A percentile compares a stretch with the other conserved stretches of the same genome.
phyloP scores from a whole-genome alignment of 1,140 invertebrate genomes.

The Pristionchus pacificus region DNA sequence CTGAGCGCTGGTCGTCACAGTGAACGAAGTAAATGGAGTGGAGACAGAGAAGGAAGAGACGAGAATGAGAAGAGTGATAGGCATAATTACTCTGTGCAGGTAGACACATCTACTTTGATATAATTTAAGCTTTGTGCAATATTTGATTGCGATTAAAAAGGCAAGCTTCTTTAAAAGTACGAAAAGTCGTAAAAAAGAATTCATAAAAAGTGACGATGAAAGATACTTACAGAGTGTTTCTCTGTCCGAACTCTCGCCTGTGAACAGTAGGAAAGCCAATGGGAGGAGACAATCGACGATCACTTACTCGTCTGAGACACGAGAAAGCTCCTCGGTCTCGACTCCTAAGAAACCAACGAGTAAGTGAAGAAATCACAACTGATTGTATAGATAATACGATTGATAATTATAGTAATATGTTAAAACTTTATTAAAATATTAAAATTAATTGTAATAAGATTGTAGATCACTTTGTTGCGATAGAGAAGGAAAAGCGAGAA shows the following conservation, averaged over 20 bases:
- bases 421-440: background rate
- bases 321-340: background rate
- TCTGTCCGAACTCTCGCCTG: background rate
- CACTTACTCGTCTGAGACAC: background rate
- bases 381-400: background rate
- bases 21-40: background rate
- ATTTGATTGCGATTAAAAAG: too few species aligned
- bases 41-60: background rate
- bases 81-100: background rate
- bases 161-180: too few species aligned
- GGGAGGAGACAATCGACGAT: background rate
- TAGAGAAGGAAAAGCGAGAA: too few species aligned
- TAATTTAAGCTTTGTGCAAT: too few species aligned
- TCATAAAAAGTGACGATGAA: too few species aligned
- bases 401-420: conserved; percentile 13
- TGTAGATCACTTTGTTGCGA: too few species aligned
- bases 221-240: background rate
- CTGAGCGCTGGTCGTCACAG: background rate
- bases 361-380: conserved; percentile 3
- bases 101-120: background rate
- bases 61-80: background rate
- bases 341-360: background rate
- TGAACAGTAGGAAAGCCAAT: too few species aligned
- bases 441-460: background rate
- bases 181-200: too few species aligned